Percentiles rank a stretch among this genome's conserved stretches.
Evolutionary conservation across 92 coral and sea anemone genomes (phyloP).

Genomic region (Palythoa grandis): DNA sequence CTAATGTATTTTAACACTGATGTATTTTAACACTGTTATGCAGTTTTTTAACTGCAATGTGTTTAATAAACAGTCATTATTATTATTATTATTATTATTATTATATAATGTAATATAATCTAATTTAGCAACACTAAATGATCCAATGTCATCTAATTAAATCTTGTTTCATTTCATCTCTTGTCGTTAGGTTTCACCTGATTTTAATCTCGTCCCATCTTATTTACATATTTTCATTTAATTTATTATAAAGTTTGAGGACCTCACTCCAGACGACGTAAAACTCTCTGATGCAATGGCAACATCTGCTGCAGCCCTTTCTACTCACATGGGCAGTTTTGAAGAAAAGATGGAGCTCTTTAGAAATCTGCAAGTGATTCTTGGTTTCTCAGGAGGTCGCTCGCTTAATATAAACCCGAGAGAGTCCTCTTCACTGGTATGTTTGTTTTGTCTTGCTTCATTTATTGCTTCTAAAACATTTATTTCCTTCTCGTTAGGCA

Average conservation of each 20-base stretch:
- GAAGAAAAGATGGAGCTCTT: conserved; percentile 38
- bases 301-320: conserved; percentile 53
- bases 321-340: conserved; percentile 51
- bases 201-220: not conserved
- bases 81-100: too few relatives aligned
- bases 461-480: not conserved
- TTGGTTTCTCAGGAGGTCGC: conserved; percentile 39
- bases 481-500: not conserved
- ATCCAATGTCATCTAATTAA: too few relatives aligned
- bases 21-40: too few relatives aligned
- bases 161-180: not conserved
- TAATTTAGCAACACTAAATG: too few relatives aligned
- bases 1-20: too few relatives aligned
- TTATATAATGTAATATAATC: too few relatives aligned
- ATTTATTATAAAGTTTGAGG: not conserved
- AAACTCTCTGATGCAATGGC: conserved; percentile 55
- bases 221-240: not conserved
- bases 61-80: too few relatives aligned
- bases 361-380: conserved; percentile 38
- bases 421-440: not conserved
- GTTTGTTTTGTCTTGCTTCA: not conserved
- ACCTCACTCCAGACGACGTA: conserved; percentile 49
- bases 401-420: conserved; percentile 15
- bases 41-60: too few relatives aligned
- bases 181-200: too few relatives aligned